Percentiles rank a stretch among this genome's conserved stretches.
These are phyloP conservation scores for Petrosia ficiformis DNA, from an alignment of 37 sponge, comb jelly and placozoan genomes.

Conservation along the genomic window DNA sequence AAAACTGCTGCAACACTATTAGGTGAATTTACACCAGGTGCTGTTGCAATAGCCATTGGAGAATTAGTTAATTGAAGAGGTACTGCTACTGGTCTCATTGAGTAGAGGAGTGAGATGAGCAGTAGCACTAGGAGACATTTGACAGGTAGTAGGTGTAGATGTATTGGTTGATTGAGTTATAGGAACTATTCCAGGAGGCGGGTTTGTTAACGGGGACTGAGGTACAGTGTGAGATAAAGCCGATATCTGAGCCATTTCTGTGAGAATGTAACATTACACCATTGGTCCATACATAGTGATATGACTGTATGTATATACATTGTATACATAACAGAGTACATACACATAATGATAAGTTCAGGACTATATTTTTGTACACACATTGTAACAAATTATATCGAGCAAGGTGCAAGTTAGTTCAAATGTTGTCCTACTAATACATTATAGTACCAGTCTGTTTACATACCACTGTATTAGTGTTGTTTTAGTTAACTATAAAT, in stretches of 20 bases:
- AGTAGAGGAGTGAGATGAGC: conserved; percentile 4
- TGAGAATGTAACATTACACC: not conserved
- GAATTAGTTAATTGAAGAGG: not conserved
- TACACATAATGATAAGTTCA: too few species aligned
- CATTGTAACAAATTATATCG: too few species aligned
- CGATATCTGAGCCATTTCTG: not conserved
- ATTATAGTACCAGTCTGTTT: too few species aligned
- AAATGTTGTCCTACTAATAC: too few species aligned
- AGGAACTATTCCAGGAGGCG: not conserved
- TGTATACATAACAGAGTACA: too few species aligned
- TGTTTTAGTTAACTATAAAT: too few species aligned
- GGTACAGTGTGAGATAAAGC: not conserved
- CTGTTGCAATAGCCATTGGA: conserved; percentile 1
- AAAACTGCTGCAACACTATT: not conserved
- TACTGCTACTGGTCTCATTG: not conserved
- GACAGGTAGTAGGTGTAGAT: not conserved
- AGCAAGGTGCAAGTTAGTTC: too few species aligned
- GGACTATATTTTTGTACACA: too few species aligned
- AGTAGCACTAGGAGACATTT: not conserved
- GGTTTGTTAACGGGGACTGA: not conserved
- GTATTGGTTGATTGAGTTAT: not conserved
- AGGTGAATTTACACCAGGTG: not conserved
- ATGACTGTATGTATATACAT: too few species aligned
- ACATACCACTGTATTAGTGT: too few species aligned
- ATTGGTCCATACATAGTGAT: too few species aligned